These are phyloP conservation scores for Orthosia gracilis DNA, from an alignment of 2,888 invertebrate species.

Conservation along the genomic window DNA sequence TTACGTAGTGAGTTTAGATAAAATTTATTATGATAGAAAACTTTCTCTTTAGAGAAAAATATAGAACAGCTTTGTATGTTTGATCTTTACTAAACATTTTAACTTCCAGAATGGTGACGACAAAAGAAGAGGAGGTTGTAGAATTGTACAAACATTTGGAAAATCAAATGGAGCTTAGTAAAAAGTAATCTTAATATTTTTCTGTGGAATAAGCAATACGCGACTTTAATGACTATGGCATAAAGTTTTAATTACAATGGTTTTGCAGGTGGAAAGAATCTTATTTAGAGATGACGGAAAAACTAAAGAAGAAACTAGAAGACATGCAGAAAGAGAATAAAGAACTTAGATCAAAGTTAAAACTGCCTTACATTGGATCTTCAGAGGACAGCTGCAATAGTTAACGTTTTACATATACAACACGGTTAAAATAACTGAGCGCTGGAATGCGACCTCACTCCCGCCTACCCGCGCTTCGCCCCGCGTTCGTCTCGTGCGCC, in stretches of 20 bases:
- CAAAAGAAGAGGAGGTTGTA: conserved; percentile 87
- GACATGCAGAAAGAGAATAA: conserved; percentile 90
- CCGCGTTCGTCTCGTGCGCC: too few species aligned
- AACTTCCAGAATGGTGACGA: conserved; percentile 83
- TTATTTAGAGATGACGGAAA: conserved; percentile 92
- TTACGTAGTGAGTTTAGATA: too few species aligned
- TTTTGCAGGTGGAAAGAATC: conserved; percentile 92
- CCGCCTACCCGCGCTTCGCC: too few species aligned
- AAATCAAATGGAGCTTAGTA: conserved; percentile 91
- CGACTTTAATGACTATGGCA: background rate
- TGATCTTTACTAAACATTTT: background rate
- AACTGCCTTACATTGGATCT: conserved; percentile 73
- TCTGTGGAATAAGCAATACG: background rate
- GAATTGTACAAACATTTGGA: conserved; percentile 91
- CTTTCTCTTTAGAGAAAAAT: too few species aligned
- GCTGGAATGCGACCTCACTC: too few species aligned
- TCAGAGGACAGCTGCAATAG: conserved; percentile 77
- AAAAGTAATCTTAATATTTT: conserved; percentile 80
- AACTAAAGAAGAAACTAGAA: conserved; percentile 91
- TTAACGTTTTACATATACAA: conserved; percentile 55
- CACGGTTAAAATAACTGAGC: too few species aligned
- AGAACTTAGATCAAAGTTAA: conserved; percentile 83
- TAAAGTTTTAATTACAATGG: conserved; percentile 5
- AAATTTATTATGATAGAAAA: too few species aligned
- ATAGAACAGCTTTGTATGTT: too few species aligned